Evolutionary conservation across 1,140 invertebrate species (phyloP), one percentile per base, ranked within the genome.

Genomic region (Coelopa frigida): DNA sequence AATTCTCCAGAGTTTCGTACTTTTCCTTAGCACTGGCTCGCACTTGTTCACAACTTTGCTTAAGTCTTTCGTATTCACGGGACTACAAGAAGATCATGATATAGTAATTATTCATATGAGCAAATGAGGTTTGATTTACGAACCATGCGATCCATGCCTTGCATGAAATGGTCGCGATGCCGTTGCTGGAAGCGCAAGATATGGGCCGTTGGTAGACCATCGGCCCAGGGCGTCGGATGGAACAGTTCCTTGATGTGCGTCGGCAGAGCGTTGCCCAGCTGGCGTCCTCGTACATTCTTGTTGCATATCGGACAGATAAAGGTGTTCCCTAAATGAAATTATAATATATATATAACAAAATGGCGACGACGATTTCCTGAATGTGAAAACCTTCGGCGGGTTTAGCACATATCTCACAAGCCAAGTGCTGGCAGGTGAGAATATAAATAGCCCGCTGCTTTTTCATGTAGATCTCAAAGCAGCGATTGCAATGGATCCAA

Each of bases 401-500:
- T 36, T 52, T 1, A 1, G 52, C 48, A 14, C 61, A 61, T 24
- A 57, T 52, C 0, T 54, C 48, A 36, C 61, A 64, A 4, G 15
- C 7, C 0, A 64, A 45, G 18, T 64, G 61, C 15, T 61, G 46
- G 24, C 61, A 64, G n/a, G 61, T 54, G 4, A 64, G 39, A 17
- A 64, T 22, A 41, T 57, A 61, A 12, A 63, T 14, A 0, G 10
- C 10, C 1, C 12, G 29, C 8, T 37, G 24, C 3, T 53, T 46
- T 5, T 31, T 12, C 0, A 46, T n/a, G 18, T 35, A 64, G 18
- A 43, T 46, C 1, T 39, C 52, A 21, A 39, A 59, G 32, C 61
- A 64, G 6, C 17, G 20, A 45, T 63, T 63, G 47, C 61, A 64
- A 38, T 64, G 61, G 12, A 64, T 58, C 61, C 61, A 64, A 44